Evolutionary conservation across 2,797 vertebrate genomes (phyloP).

Genomic region (Chelon auratus): DNA sequence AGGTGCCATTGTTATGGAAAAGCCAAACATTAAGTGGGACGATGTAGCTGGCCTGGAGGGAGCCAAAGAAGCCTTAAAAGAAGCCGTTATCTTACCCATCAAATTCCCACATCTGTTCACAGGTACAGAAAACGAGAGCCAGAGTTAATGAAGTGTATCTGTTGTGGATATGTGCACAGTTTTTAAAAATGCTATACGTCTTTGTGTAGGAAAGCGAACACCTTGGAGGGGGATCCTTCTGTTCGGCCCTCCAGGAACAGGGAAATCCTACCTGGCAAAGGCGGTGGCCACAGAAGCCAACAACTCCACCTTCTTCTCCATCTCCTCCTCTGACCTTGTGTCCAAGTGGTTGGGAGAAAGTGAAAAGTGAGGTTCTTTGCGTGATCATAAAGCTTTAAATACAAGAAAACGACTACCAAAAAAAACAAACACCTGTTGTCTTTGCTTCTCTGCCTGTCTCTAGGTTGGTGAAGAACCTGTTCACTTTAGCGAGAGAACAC

Average conservation of each 20-base stretch:
- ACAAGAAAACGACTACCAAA: background rate
- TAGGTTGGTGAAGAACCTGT: conserved; percentile 95
- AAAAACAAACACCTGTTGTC: background rate
- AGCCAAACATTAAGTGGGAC: conserved; percentile 93
- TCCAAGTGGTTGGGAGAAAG: conserved; percentile 98
- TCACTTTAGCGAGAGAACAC: conserved; percentile 92
- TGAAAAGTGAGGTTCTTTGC: conserved; percentile 89
- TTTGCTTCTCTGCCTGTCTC: conserved; percentile 2
- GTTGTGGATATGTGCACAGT: background rate
- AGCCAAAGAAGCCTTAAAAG: conserved; percentile 96
- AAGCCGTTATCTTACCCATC: conserved; percentile 96
- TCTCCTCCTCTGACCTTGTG: conserved; percentile 95
- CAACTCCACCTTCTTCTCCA: conserved; percentile 97
- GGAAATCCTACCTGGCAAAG: conserved; percentile 97
- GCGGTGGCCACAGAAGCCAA: conserved; percentile 97
- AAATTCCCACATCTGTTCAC: conserved; percentile 98
- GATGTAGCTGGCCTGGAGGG: conserved; percentile 95
- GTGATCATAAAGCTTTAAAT: background rate
- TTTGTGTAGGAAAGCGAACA: conserved; percentile 92
- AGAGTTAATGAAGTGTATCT: background rate
- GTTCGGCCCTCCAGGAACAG: conserved; percentile 95
- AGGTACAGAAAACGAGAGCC: conserved; percentile 74
- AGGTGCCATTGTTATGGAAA: conserved; percentile 95
- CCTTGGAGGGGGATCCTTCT: conserved; percentile 96
- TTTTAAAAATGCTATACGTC: background rate